Evolutionary conservation across 2,113 vertebrate species (phyloP).

Genomic region (Apeltes quadracus): DNA sequence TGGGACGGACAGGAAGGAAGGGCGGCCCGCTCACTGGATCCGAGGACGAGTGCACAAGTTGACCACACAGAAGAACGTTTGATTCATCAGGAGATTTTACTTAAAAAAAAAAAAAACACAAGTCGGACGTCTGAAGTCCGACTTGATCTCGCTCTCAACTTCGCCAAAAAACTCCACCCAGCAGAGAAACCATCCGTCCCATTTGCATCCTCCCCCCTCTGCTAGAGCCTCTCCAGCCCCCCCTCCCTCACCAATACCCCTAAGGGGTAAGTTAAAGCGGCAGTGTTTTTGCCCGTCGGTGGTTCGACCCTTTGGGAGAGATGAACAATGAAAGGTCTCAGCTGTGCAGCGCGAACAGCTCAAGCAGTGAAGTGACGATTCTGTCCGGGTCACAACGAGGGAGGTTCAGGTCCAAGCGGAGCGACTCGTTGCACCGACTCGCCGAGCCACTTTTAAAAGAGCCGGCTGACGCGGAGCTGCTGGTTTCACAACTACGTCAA

Average conservation of each 20-base stretch:
- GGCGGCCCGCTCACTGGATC: constrained; percentile 15
- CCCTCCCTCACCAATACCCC: neutral
- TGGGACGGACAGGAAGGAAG: constrained; percentile 42
- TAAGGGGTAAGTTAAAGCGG: neutral
- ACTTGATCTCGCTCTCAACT: neutral
- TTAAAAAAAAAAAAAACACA: neutral
- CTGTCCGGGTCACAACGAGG: neutral
- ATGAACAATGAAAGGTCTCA: too few species aligned
- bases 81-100: neutral
- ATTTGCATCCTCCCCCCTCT: constrained; percentile 59
- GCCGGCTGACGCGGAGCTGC: neutral
- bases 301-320: too few species aligned
- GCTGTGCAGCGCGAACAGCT: too few species aligned
- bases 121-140: neutral
- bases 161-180: constrained; percentile 72
- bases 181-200: constrained; percentile 61
- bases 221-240: constrained; percentile 34
- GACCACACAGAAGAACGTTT: constrained; percentile 24
- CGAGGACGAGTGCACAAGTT: constrained; percentile 28
- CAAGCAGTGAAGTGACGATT: too few species aligned
- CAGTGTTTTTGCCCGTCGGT: too few species aligned
- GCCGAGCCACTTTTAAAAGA: neutral
- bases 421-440: neutral
- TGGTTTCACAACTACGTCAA: neutral
- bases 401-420: neutral